Evolutionary conservation across 2,113 vertebrate genomes (phyloP).

Genomic region (Oreocharis arfaki): DNA sequence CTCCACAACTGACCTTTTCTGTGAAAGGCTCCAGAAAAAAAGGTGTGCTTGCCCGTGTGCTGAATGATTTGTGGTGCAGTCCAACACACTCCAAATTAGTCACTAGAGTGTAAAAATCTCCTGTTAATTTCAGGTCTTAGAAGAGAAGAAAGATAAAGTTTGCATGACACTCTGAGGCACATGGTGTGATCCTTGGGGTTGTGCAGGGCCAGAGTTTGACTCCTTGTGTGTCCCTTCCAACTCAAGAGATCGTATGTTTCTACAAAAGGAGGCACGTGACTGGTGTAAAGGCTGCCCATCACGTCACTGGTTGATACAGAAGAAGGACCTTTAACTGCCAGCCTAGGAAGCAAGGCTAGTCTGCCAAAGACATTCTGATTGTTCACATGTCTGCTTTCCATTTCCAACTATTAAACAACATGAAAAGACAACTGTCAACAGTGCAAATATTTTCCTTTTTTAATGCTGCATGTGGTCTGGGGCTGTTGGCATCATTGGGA

Average conservation of each 20-base stretch:
- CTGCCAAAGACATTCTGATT: not conserved
- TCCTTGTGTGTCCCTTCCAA: not conserved
- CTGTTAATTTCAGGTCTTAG: not conserved
- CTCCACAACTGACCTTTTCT: constrained; percentile 30
- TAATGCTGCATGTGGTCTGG: not conserved
- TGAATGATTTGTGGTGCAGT: not conserved
- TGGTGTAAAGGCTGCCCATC: not conserved
- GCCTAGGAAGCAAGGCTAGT: not conserved
- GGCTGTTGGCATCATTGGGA: not conserved
- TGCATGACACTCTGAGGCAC: not conserved
- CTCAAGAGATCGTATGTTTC: not conserved
- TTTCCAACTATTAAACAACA: not conserved
- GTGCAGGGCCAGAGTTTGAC: not conserved
- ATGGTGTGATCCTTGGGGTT: not conserved
- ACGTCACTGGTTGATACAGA: not conserved
- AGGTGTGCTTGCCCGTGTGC: not conserved
- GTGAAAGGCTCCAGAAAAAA: not conserved
- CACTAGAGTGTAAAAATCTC: not conserved
- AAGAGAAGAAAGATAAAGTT: not conserved
- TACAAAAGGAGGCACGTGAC: not conserved
- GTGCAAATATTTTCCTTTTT: not conserved
- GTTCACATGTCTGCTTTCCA: not conserved
- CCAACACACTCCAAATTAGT: not conserved
- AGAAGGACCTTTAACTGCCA: not conserved
- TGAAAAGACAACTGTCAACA: not conserved